Base-by-base conservation (phyloP, 2,113 vertebrate species). In the Plectropomus leopardus region DNA sequence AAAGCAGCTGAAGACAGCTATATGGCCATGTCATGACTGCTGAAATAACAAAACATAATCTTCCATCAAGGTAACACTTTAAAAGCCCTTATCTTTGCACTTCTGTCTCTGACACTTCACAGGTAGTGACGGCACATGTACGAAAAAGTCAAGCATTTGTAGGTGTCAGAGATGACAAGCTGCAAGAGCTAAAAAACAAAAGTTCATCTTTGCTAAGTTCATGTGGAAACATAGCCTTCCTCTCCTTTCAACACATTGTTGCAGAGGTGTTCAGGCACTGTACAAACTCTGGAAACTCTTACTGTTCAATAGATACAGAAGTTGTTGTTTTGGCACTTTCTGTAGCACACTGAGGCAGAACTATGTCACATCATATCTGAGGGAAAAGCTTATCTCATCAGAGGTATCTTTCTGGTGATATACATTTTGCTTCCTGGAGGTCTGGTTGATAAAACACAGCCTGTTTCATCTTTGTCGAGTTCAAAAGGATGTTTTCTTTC, bases 201-300 rank as follows among this genome's bases (percentile, higher is more conserved):
- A 71, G 55, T 10, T 71, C 40, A 53, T 57, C 42, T 66, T 60
- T 79, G 8, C 75, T 61, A 40, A 83, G 76, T 69, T 17, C 54
- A 76, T 14, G 42, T 79, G 59, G 59, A 83, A 89, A 88, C 53
- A 58, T 32, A 0, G 9, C 42, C 77, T 92, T 89, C 87, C 78
- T 68, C 55, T 72, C 40, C 76, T 90, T 79, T 86, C 88, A 83
- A 86, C 89, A 78, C 36, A 1, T 82, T 74, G 78, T 54, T 50
- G 17, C 30, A 45, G n/a, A 68, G 58, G 40, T 70, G 64, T 65
- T 68, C 53, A 65, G 36, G 55, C 28, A 68, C 70, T 78, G 75
- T 78, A 32, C 66, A 86, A 88, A 92, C 82, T 72, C 6, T 73
- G 85, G 85, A 88, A 93, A 92, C 60, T 83, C 50, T 66, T 61